Evolutionary conservation across 2,113 vertebrate genomes (phyloP).

Genomic region (Lanius ludovicianus): DNA sequence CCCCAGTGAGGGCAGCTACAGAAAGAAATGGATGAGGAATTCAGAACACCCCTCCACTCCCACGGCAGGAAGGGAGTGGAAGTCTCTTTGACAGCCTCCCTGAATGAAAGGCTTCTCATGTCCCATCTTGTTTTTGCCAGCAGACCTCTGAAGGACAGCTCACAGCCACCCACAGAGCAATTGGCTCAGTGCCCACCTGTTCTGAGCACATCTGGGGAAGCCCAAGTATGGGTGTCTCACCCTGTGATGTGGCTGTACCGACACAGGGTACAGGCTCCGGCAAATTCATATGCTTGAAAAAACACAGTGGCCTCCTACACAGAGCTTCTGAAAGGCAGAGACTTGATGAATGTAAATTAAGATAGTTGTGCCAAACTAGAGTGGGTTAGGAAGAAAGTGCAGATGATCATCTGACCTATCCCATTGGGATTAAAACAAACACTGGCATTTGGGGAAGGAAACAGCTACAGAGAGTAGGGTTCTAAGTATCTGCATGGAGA

Average conservation of each 20-base stretch:
- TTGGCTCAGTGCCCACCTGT: accelerated
- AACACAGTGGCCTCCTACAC: background rate
- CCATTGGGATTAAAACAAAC: background rate
- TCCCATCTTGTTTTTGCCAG: background rate
- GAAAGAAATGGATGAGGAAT: background rate
- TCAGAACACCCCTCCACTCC: background rate
- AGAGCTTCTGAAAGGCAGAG: background rate
- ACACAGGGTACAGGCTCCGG: background rate
- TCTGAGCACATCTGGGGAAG: background rate
- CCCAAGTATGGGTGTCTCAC: background rate
- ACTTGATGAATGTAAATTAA: background rate
- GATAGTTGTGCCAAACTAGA: background rate
- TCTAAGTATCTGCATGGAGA: background rate
- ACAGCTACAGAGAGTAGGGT: background rate
- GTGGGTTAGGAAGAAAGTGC: background rate
- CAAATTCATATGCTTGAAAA: background rate
- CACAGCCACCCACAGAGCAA: background rate
- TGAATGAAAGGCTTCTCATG: background rate
- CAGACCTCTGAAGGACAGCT: background rate
- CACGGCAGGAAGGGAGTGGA: background rate
- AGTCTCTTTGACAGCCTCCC: background rate
- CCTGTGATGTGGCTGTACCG: background rate
- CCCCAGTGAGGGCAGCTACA: background rate
- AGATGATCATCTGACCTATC: background rate
- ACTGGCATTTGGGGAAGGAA: background rate